Percentiles rank a stretch among this genome's conserved stretches.
Conservation (phyloP, 2,797 vertebrate species). For the Poecilia wingei region DNA sequence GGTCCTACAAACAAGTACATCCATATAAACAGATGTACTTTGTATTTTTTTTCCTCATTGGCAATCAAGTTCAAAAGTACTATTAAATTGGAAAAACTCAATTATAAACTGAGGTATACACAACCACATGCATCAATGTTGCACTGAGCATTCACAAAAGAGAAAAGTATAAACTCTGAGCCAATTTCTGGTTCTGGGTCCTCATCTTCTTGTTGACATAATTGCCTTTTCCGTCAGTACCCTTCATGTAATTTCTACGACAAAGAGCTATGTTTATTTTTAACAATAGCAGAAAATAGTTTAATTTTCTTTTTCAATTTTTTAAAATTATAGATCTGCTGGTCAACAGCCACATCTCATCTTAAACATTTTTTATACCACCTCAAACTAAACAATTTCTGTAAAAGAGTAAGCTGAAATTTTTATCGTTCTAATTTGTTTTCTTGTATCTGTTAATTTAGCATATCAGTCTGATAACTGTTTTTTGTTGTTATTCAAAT, state of each 20-base stretch:
- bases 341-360: conserved; percentile 2
- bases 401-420: conserved; percentile 6
- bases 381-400: conserved; percentile 5
- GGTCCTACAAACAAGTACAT: not conserved
- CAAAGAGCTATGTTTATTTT: conserved; percentile 48
- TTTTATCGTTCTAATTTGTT: not conserved
- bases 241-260: conserved; percentile 36
- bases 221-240: conserved; percentile 61
- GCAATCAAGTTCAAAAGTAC: conserved; percentile 8
- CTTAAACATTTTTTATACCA: conserved; percentile 14
- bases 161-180: conserved; percentile 33
- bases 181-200: conserved; percentile 27
- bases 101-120: conserved; percentile 6
- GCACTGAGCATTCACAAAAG: conserved; percentile 38
- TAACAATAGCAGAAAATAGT: conserved; percentile 44
- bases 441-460: conserved; percentile 23
- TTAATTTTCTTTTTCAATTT: conserved; percentile 44
- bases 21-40: not conserved
- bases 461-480: not conserved
- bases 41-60: conserved; percentile 4
- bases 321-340: conserved; percentile 30
- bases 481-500: not conserved
- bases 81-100: conserved; percentile 17
- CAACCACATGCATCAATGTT: conserved; percentile 1
- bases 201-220: conserved; percentile 49